A percentile compares a stretch with the other conserved stretches of the same genome.
phyloP scores from a whole-genome alignment of 2,797 vertebrate genomes.

The Gymnocypris eckloni region DNA sequence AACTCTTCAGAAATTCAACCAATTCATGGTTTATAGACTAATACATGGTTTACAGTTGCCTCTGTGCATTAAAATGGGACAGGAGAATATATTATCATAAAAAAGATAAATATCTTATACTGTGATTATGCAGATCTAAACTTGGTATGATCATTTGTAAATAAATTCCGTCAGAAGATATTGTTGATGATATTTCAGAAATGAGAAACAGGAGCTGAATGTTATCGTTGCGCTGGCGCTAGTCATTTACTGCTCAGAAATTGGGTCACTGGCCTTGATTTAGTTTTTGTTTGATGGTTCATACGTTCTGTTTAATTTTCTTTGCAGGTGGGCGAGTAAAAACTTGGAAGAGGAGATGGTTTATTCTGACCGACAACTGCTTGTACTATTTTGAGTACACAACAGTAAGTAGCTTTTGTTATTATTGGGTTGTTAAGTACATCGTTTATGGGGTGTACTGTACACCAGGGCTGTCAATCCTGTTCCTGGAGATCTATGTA shows the following conservation, averaged over 20 bases:
- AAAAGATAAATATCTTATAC: not conserved
- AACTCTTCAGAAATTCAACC: not conserved
- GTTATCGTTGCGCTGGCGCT: not conserved
- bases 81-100: not conserved
- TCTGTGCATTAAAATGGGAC: not conserved
- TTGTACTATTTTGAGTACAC: slow-evolving; percentile 96
- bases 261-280: not conserved
- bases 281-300: not conserved
- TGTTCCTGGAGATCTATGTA: not conserved
- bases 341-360: slow-evolving; percentile 95
- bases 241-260: not conserved
- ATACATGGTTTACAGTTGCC: not conserved
- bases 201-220: not conserved
- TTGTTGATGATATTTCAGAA: not conserved
- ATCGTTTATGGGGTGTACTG: not conserved
- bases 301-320: slow-evolving; percentile 64
- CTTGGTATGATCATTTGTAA: not conserved
- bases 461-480: not conserved
- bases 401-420: slow-evolving; percentile 79
- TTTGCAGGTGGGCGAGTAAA: slow-evolving; percentile 89
- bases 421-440: not conserved
- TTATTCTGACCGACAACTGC: slow-evolving; percentile 95
- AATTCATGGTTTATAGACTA: not conserved
- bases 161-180: not conserved
- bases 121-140: not conserved